Evolutionary conservation across 2,113 vertebrate species (phyloP), one percentile per base, ranked within the genome.

Genomic region (Accipiter cooperii): DNA sequence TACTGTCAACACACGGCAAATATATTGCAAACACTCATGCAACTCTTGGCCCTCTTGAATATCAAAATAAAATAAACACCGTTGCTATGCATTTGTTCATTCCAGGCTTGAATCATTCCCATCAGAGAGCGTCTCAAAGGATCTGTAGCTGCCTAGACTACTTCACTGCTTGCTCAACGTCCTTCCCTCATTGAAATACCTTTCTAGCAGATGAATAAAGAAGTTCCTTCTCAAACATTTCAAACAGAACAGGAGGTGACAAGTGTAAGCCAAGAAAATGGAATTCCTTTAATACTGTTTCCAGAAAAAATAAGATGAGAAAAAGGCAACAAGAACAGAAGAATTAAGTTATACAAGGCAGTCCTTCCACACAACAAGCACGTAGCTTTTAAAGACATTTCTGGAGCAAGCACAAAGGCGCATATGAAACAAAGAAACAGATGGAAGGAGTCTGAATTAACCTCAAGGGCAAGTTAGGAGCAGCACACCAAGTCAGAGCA

Each of bases 31-130:
- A 80, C 84, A 73, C 40, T 91, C 89, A 1, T 34, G 40, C 54
- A 76, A 65, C 33, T 92, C 84, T n/a, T 71, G 40, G 14, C 54
- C 54, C 42, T 91, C 54, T 34, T 71, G 46, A 96, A 74, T 57
- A 58, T 57, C 51, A 86, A 84, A 96, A 89, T 78, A 87, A 89
- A 94, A 66, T 76, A 96, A 96, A 94, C 84, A 61, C 28, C 8
- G 66, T 91, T 93, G 94, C 92, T 96, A 88, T 54, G 84, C 28
- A 38, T 61, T 87, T 86, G 79, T 54, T 94, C 68, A 47, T 64
- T 86, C 71, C 91, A 86, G 66, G 60, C 40, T 78, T 91, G 89
- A 89, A 93, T 84, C 84, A 79, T 38, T 85, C 85, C 63, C 10
- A 0, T n/a, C 70, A 55, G 73, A 69, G 54, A 77, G 21, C 15